Base-by-base conservation (phyloP, 2,888 invertebrate species). In the Pristionchus entomophagus region DNA sequence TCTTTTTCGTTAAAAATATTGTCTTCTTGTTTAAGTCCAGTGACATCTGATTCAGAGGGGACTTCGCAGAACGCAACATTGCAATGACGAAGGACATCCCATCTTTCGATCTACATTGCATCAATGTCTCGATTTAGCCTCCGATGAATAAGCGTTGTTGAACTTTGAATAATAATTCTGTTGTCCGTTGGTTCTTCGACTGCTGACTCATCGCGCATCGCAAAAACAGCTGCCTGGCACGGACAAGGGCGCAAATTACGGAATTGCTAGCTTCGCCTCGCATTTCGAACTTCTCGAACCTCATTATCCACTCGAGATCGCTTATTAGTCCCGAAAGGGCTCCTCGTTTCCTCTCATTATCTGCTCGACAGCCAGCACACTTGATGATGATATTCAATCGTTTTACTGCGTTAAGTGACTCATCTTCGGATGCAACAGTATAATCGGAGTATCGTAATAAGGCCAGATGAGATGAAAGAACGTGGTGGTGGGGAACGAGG, bases 381-480 rank as follows among this genome's bases (percentile, higher is more conserved):
- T 69, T 59, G 26, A n/a, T n/a, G 51, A 5, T 69, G 65, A 69
- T 69, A 69, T 69, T 38, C 8, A 69, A 22, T 69, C 19, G 22
- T 69, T 69, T n/a, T 69, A 69, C 65, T 69, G 8, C 65, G 38
- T 22, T 69, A 69, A 69, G 65, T 69, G 65, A 69, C 65, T 69
- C 65, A 69, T 35, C 65, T 69, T 69, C 35, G 12, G 32, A 29
- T 69, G 32, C 29, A 69, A 69, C 32, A 69, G 6, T 69, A 29
- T 38, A 59, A 69, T 38, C 38, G 65, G 35, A 22, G 65, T 10
- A 35, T 10, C 65, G 38, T 17, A 22, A 19, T 69, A 69, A 69
- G 65, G 65, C 65, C 35, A 38, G 65, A 38, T 14, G 6, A 38
- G 32, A 12, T 14, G 65, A 69, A 69, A 69, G 65, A 69, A 38